These are phyloP conservation scores for Caenorhabditis virilis DNA, from an alignment of 2,888 invertebrate genomes.

Conservation along the genomic window DNA sequence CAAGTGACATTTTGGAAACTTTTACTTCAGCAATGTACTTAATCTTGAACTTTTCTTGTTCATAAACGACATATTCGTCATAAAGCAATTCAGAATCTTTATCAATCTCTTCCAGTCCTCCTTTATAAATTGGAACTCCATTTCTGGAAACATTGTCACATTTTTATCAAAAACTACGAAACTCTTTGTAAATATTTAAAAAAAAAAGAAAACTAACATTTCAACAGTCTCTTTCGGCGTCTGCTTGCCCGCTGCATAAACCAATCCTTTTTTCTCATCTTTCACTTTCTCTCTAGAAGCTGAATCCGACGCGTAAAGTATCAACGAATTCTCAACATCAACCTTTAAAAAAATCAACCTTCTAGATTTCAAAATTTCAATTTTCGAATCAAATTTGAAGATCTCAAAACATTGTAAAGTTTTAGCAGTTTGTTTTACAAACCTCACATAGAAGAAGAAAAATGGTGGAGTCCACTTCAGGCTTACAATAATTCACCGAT, in stretches of 20 bases:
- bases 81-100: slow-evolving; percentile 26
- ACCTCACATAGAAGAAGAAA: slow-evolving; percentile 36
- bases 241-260: slow-evolving; percentile 24
- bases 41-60: slow-evolving; percentile 22
- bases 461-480: slow-evolving; percentile 12
- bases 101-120: slow-evolving; percentile 6
- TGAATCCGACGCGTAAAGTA: slow-evolving; percentile 18
- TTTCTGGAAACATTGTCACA: slow-evolving; percentile 12
- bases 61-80: slow-evolving; percentile 37
- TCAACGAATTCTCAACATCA: slow-evolving; percentile 13
- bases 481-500: slow-evolving; percentile 33
- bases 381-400: neutral
- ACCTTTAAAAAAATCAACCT: too few species aligned
- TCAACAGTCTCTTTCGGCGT: slow-evolving; percentile 19
- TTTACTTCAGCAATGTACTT: slow-evolving; percentile 35
- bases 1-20: slow-evolving; percentile 10
- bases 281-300: slow-evolving; percentile 11
- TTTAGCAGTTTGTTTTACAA: too few species aligned
- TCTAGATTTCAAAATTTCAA: too few species aligned
- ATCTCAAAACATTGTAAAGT: too few species aligned
- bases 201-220: slow-evolving; percentile 14
- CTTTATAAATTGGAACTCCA: slow-evolving; percentile 17
- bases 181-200: neutral
- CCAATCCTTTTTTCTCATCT: slow-evolving; percentile 17
- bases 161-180: neutral